Base-by-base conservation (phyloP, 2,797 vertebrate species). In the Babyrousa celebensis region DNA sequence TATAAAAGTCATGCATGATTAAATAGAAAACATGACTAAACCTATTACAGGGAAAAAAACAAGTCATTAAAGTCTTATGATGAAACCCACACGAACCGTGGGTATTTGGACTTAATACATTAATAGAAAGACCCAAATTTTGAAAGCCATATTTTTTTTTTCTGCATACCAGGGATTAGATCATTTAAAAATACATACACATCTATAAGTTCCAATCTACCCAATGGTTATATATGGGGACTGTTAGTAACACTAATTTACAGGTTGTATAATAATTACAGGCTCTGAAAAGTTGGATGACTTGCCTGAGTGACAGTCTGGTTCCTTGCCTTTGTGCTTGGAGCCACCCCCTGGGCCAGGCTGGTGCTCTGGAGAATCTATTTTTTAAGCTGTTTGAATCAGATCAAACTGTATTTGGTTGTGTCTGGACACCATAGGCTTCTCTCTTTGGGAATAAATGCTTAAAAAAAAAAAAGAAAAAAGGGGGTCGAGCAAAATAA, bases 21-120 rank as follows among this genome's bases (percentile, higher is more conserved):
- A 91, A 92, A 54, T 68, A 89, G 87, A 85, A 96, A 85, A 62
- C 82, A 95, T 25, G 54, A 90, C 65, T 83, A 89, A 52, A 84
- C 40, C 54, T 80, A 27, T 92, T 93, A 29, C 52, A 95, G 80
- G 94, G 48, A 43, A 87, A 88, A 25, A 95, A 96, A 93, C 52
- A 48, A 85, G 29, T 79, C 58, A 89, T 89, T 86, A 78, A 91
- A 85, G 11, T 79, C 21, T 85, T 94, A 54, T 18, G 8, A 54
- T 80, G 25, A 83, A 96, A 72, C 52, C 18, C 52, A 85, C 10
- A 91, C 23, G 85, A 82, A 27, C 20, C 9, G 15, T 75, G 7
- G 10, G 1, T 78, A 58, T 56, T 95, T 92, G 85, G 70, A 25
- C 10, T 29, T 1, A 85, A 17, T 48, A 71, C 27, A 54, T 95